Conservation (phyloP, 2,113 vertebrate species). For the Sinocyclocheilus anophthalmus region DNA sequence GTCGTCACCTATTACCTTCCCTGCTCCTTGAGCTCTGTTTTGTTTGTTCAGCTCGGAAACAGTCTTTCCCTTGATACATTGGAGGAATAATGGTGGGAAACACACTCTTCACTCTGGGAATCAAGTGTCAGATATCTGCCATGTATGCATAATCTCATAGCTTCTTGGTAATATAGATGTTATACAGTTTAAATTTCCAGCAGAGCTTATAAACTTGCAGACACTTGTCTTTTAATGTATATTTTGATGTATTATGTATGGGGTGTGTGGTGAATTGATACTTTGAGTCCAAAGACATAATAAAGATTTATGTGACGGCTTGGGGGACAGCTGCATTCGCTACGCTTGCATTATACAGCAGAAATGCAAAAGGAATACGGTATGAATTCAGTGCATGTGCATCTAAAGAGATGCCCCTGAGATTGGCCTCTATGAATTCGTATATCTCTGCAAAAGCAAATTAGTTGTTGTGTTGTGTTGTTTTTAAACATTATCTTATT, state of each 20-base stretch:
- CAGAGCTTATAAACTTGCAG: conserved; percentile 10
- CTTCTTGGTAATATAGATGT: conserved; percentile 27
- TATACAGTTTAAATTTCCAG: background rate
- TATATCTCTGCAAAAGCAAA: conserved; percentile 46
- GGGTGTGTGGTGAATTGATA: conserved; percentile 42
- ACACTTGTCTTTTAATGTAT: conserved; percentile 31
- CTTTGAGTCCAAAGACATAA: conserved; percentile 54
- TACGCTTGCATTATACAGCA: conserved; percentile 62
- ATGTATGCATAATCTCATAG: conserved; percentile 12
- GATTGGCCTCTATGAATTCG: conserved; percentile 40
- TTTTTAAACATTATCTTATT: conserved; percentile 17
- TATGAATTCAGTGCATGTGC: conserved; percentile 50
- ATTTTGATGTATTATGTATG: conserved; percentile 48
- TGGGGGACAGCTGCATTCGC: conserved; percentile 58
- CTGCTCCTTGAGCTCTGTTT: conserved; percentile 46
- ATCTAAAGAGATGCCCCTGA: conserved; percentile 37
- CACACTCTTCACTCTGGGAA: background rate
- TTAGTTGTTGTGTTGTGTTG: conserved; percentile 58
- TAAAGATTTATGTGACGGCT: conserved; percentile 61
- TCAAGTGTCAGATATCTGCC: conserved; percentile 13
- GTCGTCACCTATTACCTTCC: conserved; percentile 69
- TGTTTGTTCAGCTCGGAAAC: conserved; percentile 20
- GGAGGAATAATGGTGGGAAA: conserved; percentile 4
- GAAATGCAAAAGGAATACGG: conserved; percentile 42
- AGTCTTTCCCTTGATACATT: background rate